These are phyloP conservation scores for Calidris pugnax DNA, from an alignment of 2,113 vertebrate species.

Conservation along the genomic window DNA sequence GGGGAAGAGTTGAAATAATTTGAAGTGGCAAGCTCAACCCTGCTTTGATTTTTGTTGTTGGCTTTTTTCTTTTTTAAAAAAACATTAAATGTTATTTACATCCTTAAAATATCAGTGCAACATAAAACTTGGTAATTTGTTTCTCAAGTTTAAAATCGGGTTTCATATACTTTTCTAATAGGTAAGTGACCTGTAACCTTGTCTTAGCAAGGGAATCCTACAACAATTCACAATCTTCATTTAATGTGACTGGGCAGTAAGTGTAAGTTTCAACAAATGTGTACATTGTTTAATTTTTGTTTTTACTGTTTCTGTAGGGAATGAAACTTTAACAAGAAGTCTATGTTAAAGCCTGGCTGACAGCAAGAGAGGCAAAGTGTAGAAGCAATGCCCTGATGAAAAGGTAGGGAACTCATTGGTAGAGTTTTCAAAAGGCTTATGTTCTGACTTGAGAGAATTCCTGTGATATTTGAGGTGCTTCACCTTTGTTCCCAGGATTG, in stretches of 20 bases:
- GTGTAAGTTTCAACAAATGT: background rate
- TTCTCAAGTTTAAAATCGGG: background rate
- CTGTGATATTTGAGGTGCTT: background rate
- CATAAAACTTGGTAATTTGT: background rate
- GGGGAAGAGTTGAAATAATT: background rate
- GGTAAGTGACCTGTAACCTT: background rate
- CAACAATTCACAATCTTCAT: background rate
- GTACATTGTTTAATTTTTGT: background rate
- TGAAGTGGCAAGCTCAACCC: background rate
- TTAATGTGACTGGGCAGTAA: background rate
- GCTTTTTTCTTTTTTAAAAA: background rate
- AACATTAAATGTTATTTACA: background rate
- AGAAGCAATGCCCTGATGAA: conserved; percentile 60
- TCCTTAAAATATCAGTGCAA: background rate
- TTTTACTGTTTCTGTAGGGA: conserved; percentile 48
- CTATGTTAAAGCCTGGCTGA: background rate
- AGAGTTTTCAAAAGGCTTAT: background rate
- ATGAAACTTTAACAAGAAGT: conserved; percentile 53
- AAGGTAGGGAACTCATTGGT: conserved; percentile 12
- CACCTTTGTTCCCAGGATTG: background rate
- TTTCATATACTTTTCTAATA: background rate
- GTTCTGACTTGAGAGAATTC: background rate
- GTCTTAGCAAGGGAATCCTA: background rate
- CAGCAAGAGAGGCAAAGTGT: background rate
- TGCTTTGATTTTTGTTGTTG: background rate